Evolutionary conservation across 1,140 invertebrate genomes (phyloP), one percentile per base, ranked within the genome.

Genomic region (Drosophila sturtevanti): DNA sequence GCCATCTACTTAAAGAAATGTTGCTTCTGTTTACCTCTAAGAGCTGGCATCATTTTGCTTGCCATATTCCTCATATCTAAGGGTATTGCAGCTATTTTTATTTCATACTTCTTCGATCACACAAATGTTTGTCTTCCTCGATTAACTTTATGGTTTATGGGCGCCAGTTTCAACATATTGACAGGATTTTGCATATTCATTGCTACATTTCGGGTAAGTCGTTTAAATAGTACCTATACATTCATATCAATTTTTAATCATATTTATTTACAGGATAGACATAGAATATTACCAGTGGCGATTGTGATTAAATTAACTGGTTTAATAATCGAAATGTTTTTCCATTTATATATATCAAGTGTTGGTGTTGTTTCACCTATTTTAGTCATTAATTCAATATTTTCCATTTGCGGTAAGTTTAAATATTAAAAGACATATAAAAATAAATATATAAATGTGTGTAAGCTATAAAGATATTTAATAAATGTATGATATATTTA

Each of bases 281-380:
- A 56, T 4, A 27, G 22, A 16, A 24, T 69, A 11, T 37, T 81
- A 11, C 79, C 79, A 0, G 21, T 80, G 21, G 72, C 76, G 16
- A 63, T 80, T 24, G 64, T 81, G 5, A 21, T 71, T 0, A 69
- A 72, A 16, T 55, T 81, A 0, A 10, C 1, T 1, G 63, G 64
- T 6, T 44, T 77, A 12, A 69, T 80, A 3, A 4, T 80, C 5
- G 65, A 72, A 60, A 54, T 82, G 41, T 10, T 68, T 9, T 67
- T 41, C 14, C 70, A 79, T 55, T 27, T 82, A 24, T 6, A 67
- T 10, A n/a, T 60, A 6, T 54, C 64, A 4, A 16, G 21, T 7
- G 10, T 16, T 3, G 54, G n/a, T 0, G 0, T 12, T 1, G 0
- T 7, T 0, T 10, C 11, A 11, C 3, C 0, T 6, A 2, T 54